These are phyloP conservation scores for Antennarius maculatus DNA, from an alignment of 2,797 vertebrate genomes.

Conservation along the genomic window DNA sequence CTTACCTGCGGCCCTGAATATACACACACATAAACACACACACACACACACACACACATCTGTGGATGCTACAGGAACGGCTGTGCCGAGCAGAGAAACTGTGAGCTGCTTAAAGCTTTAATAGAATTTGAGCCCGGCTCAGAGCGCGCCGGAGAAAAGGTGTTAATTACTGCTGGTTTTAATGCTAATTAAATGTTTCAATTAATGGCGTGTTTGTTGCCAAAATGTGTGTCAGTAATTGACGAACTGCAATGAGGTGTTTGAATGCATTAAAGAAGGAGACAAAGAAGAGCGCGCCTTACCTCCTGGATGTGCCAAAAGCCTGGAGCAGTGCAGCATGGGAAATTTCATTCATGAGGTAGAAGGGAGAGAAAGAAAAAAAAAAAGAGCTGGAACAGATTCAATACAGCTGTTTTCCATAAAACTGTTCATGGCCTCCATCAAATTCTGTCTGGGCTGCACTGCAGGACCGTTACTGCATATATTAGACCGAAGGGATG, in stretches of 20 bases:
- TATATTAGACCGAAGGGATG: conserved; percentile 22
- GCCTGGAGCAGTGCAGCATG: conserved; percentile 76
- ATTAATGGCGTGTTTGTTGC: conserved; percentile 86
- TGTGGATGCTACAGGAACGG: conserved; percentile 55
- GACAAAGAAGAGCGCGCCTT: conserved; percentile 69
- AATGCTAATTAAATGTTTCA: conserved; percentile 91
- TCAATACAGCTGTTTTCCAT: conserved; percentile 78
- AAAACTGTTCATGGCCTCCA: conserved; percentile 67
- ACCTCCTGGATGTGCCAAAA: conserved; percentile 69
- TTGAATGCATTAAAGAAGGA: conserved; percentile 73
- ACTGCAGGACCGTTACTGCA: conserved; percentile 40
- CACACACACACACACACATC: conserved; percentile 47
- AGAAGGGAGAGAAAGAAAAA: background rate
- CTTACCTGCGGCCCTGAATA: conserved; percentile 86
- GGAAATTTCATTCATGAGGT: conserved; percentile 81
- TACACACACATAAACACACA: conserved; percentile 35
- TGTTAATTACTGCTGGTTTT: conserved; percentile 92
- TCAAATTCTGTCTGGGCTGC: conserved; percentile 51
- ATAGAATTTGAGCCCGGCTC: conserved; percentile 85
- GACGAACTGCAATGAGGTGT: conserved; percentile 75
- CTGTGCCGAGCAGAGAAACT: conserved; percentile 50
- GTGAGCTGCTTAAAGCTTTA: conserved; percentile 81
- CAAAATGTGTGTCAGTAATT: conserved; percentile 84
- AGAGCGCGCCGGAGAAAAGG: conserved; percentile 81
- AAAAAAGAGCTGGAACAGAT: conserved; percentile 66